Percentiles rank a stretch among this genome's conserved stretches.
These are phyloP conservation scores for Punctoribates punctum DNA, from an alignment of 2,888 invertebrate genomes.

Conservation along the genomic window DNA sequence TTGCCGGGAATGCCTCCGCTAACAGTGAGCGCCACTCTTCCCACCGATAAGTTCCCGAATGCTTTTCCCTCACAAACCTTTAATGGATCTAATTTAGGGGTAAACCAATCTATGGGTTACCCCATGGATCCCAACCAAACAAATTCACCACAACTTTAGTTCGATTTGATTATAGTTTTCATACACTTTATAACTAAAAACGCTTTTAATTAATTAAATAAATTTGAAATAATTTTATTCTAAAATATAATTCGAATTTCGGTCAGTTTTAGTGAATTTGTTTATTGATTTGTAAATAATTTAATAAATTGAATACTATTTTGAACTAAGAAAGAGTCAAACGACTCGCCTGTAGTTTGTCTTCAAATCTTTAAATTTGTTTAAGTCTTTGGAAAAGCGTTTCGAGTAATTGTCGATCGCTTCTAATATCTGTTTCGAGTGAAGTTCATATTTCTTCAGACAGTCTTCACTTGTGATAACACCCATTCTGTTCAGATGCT, in stretches of 20 bases:
- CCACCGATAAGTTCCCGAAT: slow-evolving; percentile 50
- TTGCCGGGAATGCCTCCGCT: slow-evolving; percentile 75
- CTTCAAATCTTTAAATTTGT: slow-evolving; percentile 3
- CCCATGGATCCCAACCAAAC: not conserved
- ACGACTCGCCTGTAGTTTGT: not conserved
- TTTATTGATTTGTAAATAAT: not conserved
- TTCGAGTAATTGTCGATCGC: slow-evolving; percentile 29
- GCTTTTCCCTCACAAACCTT: not conserved
- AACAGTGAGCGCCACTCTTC: slow-evolving; percentile 69
- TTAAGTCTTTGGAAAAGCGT: slow-evolving; percentile 14
- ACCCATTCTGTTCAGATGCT: slow-evolving; percentile 21
- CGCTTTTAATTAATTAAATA: not conserved
- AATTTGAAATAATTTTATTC: not conserved
- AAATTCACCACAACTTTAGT: slow-evolving; percentile 20
- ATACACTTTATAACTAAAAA: not conserved
- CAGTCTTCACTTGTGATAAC: not conserved
- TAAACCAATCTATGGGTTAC: not conserved
- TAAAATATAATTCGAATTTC: too few species aligned
- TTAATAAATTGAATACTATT: not conserved
- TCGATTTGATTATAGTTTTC: not conserved
- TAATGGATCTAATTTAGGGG: not conserved
- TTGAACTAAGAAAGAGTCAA: not conserved
- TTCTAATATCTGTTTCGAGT: slow-evolving; percentile 23
- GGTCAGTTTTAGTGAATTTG: not conserved
- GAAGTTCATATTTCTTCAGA: slow-evolving; percentile 38